Evolutionary conservation across 2,113 vertebrate genomes (phyloP), one percentile per base, ranked within the genome.

Genomic region (Glareola pratincola): DNA sequence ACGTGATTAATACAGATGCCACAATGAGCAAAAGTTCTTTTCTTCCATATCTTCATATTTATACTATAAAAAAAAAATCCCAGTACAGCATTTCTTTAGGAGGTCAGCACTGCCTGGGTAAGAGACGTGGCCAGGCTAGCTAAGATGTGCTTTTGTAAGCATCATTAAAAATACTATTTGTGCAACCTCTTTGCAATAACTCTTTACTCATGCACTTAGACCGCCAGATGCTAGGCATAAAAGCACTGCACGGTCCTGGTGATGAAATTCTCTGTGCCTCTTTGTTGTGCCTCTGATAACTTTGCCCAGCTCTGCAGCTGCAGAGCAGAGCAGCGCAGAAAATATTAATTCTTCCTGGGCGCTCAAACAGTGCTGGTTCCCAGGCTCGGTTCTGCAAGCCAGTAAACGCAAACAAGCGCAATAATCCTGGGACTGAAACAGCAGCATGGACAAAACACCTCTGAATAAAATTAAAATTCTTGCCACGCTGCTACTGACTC

Each of bases 341-440:
- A 95, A 94, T 78, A 94, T 64, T 92, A 91, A 88, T 81, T 92
- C 73, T 95, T 96, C 72, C 57, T 51, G 73, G 83, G 60, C 60
- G 60, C 48, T 75, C 72, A 60, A n/a, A 83, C 59, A 72, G 56
- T 34, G 85, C 51, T 66, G 41, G 11, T 66, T 94, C 57, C 78
- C 43, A 77, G 83, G 43, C 66, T 79, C 47, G 79, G 36, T 36
- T 83, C 82, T 88, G 63, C 23, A 62, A 90, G 56, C 30, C 81
- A 85, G 37, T 67, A 67, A 91, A 81, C 0, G 11, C 80, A 73
- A 89, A 90, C 39, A 64, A 90, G 88, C n/a, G 43, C 32, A 71
- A 54, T 64, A 91, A 84, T 34, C 48, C 64, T 48, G 39, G 32
- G 79, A 51, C 80, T 45, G 64, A 71, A 92, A 88, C 47, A 88